Evolutionary conservation across 2,888 invertebrate genomes (phyloP), one percentile per base, ranked within the genome.

Genomic region (Strigamia transsilvanica): DNA sequence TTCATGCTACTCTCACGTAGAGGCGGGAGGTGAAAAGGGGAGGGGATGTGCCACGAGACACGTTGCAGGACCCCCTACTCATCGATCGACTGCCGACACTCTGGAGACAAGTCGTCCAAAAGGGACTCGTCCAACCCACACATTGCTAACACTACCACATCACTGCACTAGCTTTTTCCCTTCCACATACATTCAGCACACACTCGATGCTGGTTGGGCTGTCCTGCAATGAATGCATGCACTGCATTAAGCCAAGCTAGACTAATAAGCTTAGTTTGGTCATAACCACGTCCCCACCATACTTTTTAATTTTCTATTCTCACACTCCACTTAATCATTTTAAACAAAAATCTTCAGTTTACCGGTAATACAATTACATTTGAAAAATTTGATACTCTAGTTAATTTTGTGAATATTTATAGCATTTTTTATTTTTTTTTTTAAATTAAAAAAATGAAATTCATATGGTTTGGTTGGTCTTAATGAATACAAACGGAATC

Each of bases 81-180:
- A 61, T 61, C 61, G 61, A 61, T 61, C 61, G 61, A 51, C 51
- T 51, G 51, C n/a, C 51, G 51, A 61, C 61, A 61, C 61, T 61
- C 61, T 61, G 61, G 61, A 61, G 61, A 61, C 61, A 21, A 61
- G 61, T 46, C 61, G 18, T 23, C 61, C 18, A 61, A 61, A 61
- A 61, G 61, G 23, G 61, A 61, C 61, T 61, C 61, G 61, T 61
- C 61, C 61, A 61, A 61, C 21, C 61, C 61, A 38, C 38, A 51
- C 51, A 51, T 18, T 51, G 51, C 51, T 18, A 51, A 51, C 15
- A 15, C 15, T 18, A 51, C 51, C 15, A 51, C 15, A 51, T 18
- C 51, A 13, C 18, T 18, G 51, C 51, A 7, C 38, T 10, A 38
- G 51, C 51, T 18, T 18, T 13, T 51, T 51, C n/a, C 18, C 1